Base-by-base conservation (phyloP, 2,113 vertebrate genomes). In the Tonatia bakeri region DNA sequence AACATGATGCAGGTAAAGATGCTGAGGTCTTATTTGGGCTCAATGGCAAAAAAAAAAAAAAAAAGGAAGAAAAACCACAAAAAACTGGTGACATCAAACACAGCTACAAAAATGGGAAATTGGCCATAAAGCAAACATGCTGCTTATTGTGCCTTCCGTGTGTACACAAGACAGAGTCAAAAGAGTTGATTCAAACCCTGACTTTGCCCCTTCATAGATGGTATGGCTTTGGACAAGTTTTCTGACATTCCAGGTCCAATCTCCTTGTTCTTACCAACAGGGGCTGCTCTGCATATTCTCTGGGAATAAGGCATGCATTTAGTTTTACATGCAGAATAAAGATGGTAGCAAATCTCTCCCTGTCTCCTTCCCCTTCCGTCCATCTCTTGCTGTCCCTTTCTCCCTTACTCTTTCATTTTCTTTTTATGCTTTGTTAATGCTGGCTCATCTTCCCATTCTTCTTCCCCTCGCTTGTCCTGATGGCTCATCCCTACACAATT, bases 141-240 rank as follows among this genome's bases (percentile, higher is more conserved):
- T 20, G 38, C 26, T 83, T 36, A 4, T 36, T 87, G 56, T 65
- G 20, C 20, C 45, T 75, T 59, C 16, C 52, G 0, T 3, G 3
- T 13, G 3, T 79, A 11, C 31, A 28, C 33, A 65, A 77, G 45
- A 61, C 54, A 76, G 38, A 86, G 31, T 47, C 16, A 59, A 70
- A 82, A 47, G 20, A 88, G 28, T n/a, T 89, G 36, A 26, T 70
- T 95, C 20, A 67, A 40, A 47, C 81, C 47, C 82, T 52, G 15
- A 76, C 28, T 90, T 61, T 47, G 17, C 31, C 9, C 11, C 19
- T 96, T 65, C 28, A 47, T 7, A 4, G 26, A 26, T 26, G 14
- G 50, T 77, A 2, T 61, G 33, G 7, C 43, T 38, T 92, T 65
- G 6, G 45, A 47, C 64, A 80, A 59, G 7, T 56, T 91, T 80